Evolutionary conservation across 1,140 invertebrate species (phyloP), one percentile per base, ranked within the genome.

Genomic region (Drosophila oshimai): DNA sequence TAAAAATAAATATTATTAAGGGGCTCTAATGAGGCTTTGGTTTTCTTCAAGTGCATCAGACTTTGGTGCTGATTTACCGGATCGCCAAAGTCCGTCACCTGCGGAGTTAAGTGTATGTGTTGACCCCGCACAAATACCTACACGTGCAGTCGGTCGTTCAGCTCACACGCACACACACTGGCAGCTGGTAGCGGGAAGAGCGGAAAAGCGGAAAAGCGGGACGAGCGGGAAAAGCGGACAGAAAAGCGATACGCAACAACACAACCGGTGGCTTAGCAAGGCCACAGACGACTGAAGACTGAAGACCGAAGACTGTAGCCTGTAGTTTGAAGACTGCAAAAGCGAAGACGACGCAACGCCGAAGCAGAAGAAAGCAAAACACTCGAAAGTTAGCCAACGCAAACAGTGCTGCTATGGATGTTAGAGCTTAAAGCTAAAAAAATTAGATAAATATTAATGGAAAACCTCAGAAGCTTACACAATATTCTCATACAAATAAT

Each of bases 41-140:
- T n/a, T n/a, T n/a, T n/a, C n/a, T n/a, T n/a, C n/a, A n/a, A n/a
- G 4, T 36, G 46, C 54, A 26, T 12, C 29, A 34, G 42, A 74
- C 33, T 62, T 62, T 71, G 24, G 10, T 10, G 17, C 45, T 47
- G 45, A 29, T 29, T 29, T 29, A n/a, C 7, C 34, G 4, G 1
- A n/a, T 20, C 17, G n/a, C 2, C 17, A 36, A 51, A 36, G 47
- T 42, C 31, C 20, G 28, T 7, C 2, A 17, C 13, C 15, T 13
- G n/a, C 24, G n/a, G 26, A 57, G 65, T 77, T 47, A 77, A 78
- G 36, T 7, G 51, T 58, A 78, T 73, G 24, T 60, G 44, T 24
- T 78, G 74, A 77, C 70, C 74, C 10, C 41, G 60, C n/a, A 39
- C 24, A 31, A 13, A 13, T 65, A 65, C 61, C 65, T 39, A 50